A percentile compares a stretch with the other conserved stretches of the same genome.
Evolutionary conservation across 2,888 invertebrate species (phyloP).

Genomic region (Morpho achilles): DNA sequence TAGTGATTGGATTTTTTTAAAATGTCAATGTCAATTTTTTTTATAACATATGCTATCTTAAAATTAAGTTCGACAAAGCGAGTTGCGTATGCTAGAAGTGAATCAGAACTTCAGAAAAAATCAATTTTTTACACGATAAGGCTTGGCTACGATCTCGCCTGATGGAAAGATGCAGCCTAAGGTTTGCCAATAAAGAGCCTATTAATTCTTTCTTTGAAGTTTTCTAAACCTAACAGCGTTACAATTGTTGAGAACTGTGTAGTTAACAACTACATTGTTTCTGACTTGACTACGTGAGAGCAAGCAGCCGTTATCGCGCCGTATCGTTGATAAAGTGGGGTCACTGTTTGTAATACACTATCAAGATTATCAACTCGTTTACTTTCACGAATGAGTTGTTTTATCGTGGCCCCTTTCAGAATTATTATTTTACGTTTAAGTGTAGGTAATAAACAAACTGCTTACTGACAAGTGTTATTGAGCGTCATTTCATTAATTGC

Average conservation of each 20-base stretch:
- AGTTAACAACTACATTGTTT: slow-evolving; percentile 10
- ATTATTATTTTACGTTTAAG: not conserved
- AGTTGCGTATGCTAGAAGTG: no score
- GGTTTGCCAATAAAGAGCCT: no score
- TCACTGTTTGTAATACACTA: slow-evolving; percentile 43
- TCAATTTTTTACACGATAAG: no score
- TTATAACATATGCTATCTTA: no score
- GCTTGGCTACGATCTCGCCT: no score
- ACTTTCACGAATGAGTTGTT: slow-evolving; percentile 28
- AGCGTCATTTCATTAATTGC: not conserved
- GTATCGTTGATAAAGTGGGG: slow-evolving; percentile 47
- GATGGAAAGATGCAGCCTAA: no score
- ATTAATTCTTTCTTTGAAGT: no score
- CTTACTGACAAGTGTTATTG: slow-evolving; percentile 4
- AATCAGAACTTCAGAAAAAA: no score
- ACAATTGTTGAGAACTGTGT: not conserved
- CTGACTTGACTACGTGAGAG: slow-evolving; percentile 30
- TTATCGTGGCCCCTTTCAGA: slow-evolving; percentile 11
- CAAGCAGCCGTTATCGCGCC: slow-evolving; percentile 33
- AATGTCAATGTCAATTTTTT: no score
- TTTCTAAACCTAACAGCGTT: not conserved
- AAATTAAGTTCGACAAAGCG: no score
- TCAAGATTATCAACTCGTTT: slow-evolving; percentile 23
- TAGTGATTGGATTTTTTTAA: no score
- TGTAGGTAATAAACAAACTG: slow-evolving; percentile 4